Conservation (phyloP, 2,113 vertebrate genomes). For the Sialia sialis region DNA sequence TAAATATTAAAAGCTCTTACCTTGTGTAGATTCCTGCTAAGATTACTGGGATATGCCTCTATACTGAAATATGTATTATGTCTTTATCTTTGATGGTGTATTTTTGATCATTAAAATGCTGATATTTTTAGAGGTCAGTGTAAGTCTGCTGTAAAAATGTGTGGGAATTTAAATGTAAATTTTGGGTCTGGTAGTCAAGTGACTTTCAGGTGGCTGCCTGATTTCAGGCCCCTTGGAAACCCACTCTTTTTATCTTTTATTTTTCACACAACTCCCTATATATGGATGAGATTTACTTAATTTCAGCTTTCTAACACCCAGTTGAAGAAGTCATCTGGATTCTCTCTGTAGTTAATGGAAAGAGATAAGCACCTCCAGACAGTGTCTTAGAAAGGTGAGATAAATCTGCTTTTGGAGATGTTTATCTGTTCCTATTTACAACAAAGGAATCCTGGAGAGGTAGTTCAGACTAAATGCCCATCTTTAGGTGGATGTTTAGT, state of each 20-base stretch:
- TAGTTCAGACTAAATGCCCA: background rate
- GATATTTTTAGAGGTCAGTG: background rate
- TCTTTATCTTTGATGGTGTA: background rate
- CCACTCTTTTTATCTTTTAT: background rate
- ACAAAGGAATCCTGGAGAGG: background rate
- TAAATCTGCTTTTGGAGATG: constrained; percentile 7
- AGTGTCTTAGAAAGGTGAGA: background rate
- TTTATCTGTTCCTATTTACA: background rate
- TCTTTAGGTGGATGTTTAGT: background rate
- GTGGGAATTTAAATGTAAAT: background rate
- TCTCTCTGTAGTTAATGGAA: background rate
- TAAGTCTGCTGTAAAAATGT: background rate
- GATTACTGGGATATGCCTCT: background rate
- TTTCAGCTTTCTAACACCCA: background rate
- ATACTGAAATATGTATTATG: background rate
- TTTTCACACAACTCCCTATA: background rate
- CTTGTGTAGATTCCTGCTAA: background rate
- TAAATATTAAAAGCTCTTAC: background rate
- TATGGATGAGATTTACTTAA: background rate
- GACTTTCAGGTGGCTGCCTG: background rate
- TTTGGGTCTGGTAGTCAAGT: background rate
- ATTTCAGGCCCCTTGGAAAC: background rate
- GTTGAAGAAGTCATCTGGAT: background rate
- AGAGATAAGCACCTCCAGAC: background rate
- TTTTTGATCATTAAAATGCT: background rate